Percentiles rank a stretch among this genome's conserved stretches.
Evolutionary conservation across 1,140 invertebrate species (phyloP).

Genomic region (Drosophila rufa): DNA sequence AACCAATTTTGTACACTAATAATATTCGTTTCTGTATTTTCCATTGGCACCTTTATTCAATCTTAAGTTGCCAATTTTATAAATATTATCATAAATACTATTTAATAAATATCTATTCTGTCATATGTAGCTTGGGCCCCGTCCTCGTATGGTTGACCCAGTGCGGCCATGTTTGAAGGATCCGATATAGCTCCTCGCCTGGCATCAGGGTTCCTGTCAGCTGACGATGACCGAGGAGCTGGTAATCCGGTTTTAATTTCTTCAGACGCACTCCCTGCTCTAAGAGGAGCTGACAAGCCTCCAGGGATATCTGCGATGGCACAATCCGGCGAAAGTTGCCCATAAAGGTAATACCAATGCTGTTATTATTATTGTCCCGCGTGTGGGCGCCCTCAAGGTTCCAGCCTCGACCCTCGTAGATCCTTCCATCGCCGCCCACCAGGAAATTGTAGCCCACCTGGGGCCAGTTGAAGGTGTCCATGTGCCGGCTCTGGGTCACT

Average conservation of each 20-base stretch:
- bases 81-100: not conserved
- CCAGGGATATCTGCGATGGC: constrained; percentile 87
- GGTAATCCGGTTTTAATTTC: constrained; percentile 87
- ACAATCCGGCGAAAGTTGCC: constrained; percentile 88
- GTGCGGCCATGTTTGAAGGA: constrained; percentile 87
- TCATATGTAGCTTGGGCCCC: constrained; percentile 25
- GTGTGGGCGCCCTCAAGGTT: constrained; percentile 87
- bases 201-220: constrained; percentile 87
- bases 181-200: constrained; percentile 87
- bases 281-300: constrained; percentile 86
- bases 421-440: constrained; percentile 87
- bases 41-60: constrained; percentile 26
- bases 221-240: constrained; percentile 88
- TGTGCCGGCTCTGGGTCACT: constrained; percentile 87
- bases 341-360: constrained; percentile 89
- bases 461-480: constrained; percentile 87
- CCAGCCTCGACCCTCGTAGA: constrained; percentile 88
- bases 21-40: not conserved
- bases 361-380: constrained; percentile 85
- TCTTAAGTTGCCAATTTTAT: not conserved
- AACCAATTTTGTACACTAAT: not conserved
- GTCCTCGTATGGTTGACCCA: constrained; percentile 69
- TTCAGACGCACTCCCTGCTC: constrained; percentile 87
- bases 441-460: constrained; percentile 88
- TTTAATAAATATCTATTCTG: constrained; percentile 4